phyloP scores from a whole-genome alignment of 35 echinoderm and acorn worm genomes.

The Hemicentrotus pulcherrimus region DNA sequence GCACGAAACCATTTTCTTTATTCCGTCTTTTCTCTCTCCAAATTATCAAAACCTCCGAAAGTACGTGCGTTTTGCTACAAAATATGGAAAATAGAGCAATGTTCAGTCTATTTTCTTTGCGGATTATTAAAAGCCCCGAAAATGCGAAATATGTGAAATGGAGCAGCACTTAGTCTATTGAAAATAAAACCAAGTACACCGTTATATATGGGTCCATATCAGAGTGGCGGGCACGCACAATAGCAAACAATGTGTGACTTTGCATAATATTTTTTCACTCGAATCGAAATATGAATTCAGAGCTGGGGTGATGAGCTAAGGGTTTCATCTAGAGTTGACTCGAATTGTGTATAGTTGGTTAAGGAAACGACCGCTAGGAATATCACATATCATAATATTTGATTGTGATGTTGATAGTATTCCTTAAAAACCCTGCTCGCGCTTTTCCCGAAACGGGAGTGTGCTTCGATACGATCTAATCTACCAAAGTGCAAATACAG shows the following conservation, averaged over 20 bases:
- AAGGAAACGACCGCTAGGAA: neutral
- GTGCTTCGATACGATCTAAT: neutral
- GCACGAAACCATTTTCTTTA: no score
- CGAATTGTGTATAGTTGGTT: neutral
- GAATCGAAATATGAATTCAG: neutral
- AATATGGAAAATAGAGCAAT: no score
- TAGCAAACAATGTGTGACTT: neutral
- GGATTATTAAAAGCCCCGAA: neutral
- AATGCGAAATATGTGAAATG: neutral
- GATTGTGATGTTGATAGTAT: neutral
- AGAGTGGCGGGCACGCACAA: neutral
- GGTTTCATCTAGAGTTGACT: neutral
- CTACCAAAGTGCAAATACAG: neutral
- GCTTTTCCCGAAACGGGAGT: neutral
- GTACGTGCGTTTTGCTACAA: no score
- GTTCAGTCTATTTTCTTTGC: no score
- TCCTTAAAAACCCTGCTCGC: neutral
- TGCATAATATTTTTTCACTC: neutral
- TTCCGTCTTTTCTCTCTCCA: no score
- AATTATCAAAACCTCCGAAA: no score
- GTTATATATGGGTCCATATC: no score
- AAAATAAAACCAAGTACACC: neutral
- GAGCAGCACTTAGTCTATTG: neutral
- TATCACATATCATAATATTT: conserved; percentile 1
- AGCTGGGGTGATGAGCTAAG: neutral